Base-by-base conservation (phyloP, 2,797 vertebrate species). In the Brachymystax lenok region DNA sequence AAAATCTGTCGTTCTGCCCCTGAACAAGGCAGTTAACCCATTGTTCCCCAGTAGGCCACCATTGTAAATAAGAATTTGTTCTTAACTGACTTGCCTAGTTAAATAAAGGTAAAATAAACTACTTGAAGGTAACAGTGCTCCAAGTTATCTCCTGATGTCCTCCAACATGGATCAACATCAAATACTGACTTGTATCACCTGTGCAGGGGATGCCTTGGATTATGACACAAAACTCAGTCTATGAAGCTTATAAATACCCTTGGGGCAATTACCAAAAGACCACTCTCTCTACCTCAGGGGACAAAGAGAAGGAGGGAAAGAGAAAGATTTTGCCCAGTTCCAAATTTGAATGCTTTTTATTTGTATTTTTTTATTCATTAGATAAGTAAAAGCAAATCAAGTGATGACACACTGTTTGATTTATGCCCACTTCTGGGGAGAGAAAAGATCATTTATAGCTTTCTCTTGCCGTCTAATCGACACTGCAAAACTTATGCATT, bases 401-500 rank as follows among this genome's bases (percentile, higher is more conserved):
- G 89, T 88, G 87, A 92, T 91, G 90, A 88, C 83, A 85, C 73
- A 79, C 83, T 84, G 71, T 56, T 66, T 93, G 93, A 94, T 95
- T 94, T 93, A 95, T 94, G 89, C 90, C 88, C 89, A 90, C 88
- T 89, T 91, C 91, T 89, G 89, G 79, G 87, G 88, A 88, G 87
- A 92, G 91, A 94, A 93, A 89, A 86, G 83, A 87, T 87, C 91
- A 94, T 94, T 93, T 92, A 94, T 93, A 90, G 87, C 84, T 93
- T 86, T 91, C 87, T 90, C 82, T 86, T 86, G 82, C 75, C 83
- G 83, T 87, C 84, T 92, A 90, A 93, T 92, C 89, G 91, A 90
- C 83, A 83, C 89, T 89, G 90, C 88, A 90, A 89, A 89, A 86
- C 86, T 79, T 66, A 71, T 81, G 88, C 86, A 79, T 88, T 63